Percentiles rank a stretch among this genome's conserved stretches.
phyloP scores from a whole-genome alignment of 2,113 vertebrate species.

The Centropristis striata region DNA sequence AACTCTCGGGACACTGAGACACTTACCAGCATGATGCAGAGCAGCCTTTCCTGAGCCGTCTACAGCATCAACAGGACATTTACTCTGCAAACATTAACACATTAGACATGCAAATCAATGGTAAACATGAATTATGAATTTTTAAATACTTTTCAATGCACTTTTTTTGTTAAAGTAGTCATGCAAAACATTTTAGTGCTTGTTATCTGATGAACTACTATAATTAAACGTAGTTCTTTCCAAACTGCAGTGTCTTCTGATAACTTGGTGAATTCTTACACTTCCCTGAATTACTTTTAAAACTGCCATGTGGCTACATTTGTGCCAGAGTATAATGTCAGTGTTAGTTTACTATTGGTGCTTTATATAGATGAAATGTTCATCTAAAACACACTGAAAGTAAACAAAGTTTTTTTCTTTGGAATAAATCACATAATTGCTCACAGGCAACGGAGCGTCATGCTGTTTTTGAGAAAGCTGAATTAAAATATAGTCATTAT shows the following conservation, averaged over 20 bases:
- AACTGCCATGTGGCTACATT: not conserved
- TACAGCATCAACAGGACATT: constrained; percentile 87
- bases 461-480: too few relatives aligned
- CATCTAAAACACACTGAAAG: too few relatives aligned
- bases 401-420: too few relatives aligned
- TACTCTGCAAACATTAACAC: constrained; percentile 83
- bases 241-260: too few relatives aligned
- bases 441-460: too few relatives aligned
- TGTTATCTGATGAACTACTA: too few relatives aligned
- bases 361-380: not conserved
- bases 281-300: not conserved
- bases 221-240: too few relatives aligned
- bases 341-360: not conserved
- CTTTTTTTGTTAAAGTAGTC: not conserved
- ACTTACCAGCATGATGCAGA: constrained; percentile 94
- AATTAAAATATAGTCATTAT: too few relatives aligned
- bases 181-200: not conserved
- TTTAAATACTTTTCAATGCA: not conserved
- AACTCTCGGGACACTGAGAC: constrained; percentile 12
- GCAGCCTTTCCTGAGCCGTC: constrained; percentile 92
- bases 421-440: too few relatives aligned
- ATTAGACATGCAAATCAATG: not conserved
- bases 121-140: constrained; percentile 4
- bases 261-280: not conserved
- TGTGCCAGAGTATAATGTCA: not conserved